Percentiles rank a stretch among this genome's conserved stretches.
Evolutionary conservation across 2,888 invertebrate species (phyloP).

Genomic region (Isoperla grammatica): DNA sequence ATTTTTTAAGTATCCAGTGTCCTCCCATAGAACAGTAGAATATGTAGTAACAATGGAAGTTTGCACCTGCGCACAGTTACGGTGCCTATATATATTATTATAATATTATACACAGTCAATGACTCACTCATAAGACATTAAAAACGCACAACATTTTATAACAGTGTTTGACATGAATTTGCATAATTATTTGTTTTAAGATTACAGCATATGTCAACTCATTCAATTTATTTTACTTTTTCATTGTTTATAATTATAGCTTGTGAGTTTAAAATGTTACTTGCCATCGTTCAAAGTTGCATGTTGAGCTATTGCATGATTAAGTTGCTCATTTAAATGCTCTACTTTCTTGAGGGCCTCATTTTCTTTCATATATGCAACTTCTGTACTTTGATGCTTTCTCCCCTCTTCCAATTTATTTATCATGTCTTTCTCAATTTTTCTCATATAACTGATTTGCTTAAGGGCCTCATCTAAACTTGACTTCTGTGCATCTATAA

Average conservation of each 20-base stretch:
- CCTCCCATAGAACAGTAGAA: too few relatives aligned
- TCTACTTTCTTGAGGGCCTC: not conserved
- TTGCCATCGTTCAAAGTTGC: slow-evolving; percentile 2
- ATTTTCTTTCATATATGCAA: not conserved
- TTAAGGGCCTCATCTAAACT: slow-evolving; percentile 8
- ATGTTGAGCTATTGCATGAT: not conserved
- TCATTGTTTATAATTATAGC: too few relatives aligned
- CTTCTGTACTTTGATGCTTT: not conserved
- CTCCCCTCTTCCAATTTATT: not conserved
- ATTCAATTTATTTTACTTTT: not conserved
- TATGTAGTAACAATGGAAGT: too few relatives aligned
- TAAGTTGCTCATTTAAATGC: not conserved
- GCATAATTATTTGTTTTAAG: too few relatives aligned
- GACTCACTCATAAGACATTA: too few relatives aligned
- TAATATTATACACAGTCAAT: too few relatives aligned
- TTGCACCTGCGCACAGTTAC: too few relatives aligned
- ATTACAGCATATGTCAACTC: not conserved
- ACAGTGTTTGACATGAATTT: too few relatives aligned
- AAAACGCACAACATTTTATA: too few relatives aligned
- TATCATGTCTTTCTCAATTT: slow-evolving; percentile 1
- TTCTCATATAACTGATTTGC: slow-evolving; percentile 1
- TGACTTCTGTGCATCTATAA: not conserved
- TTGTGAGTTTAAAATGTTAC: not conserved
- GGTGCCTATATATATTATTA: too few relatives aligned
- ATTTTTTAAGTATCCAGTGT: too few relatives aligned